Evolutionary conservation across 1,140 invertebrate species (phyloP), one percentile per base, ranked within the genome.

Genomic region (Scaptodrosophila lebanonensis): DNA sequence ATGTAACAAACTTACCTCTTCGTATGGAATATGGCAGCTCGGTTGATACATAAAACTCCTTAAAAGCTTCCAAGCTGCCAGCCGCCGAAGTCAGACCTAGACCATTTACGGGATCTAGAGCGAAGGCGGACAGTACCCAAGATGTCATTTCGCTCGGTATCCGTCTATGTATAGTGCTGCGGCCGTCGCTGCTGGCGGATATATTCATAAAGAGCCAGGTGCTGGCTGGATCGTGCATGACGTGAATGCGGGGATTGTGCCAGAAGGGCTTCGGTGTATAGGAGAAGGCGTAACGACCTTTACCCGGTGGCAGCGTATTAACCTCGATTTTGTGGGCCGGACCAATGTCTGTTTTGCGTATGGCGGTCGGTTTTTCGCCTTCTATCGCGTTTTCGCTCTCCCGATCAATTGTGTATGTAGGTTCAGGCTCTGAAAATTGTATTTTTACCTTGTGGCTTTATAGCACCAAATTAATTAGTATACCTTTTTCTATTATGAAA

Each of bases 81-180:
- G 92, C 88, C 40, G 90, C 73, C 27, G 91, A 87, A 7, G 94
- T 92, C 1, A 99, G 88, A 2, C 95, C 97, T 1, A 99, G 88
- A 6, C 97, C 98, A 61, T 92, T 88, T 0, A 94, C 88, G 0
- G 93, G 90, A 88, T 97, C 95, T 32, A 99, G 88, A 0, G 97
- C 95, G 86, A 99, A 99, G 1, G 95, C 98, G 13, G 94, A 95
- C 0, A 98, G 89, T 5, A 94, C 89, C 96, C 97, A 99, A 1
- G 95, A 95, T 0, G 95, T 97, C 33, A 98, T 95, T 0, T 95
- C 94, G 58, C 95, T 93, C 0, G 97, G 97, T 29, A 96, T 92
- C 20, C 86, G 77, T 13, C 82, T 44, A 27, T 86, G 84, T 36
- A 88, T 89, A 15, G 90, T 89, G 12, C 72, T 83, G 13, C 77